Base-by-base conservation (phyloP, 2,797 vertebrate genomes). In the Gymnoscopelus microlampas region DNA sequence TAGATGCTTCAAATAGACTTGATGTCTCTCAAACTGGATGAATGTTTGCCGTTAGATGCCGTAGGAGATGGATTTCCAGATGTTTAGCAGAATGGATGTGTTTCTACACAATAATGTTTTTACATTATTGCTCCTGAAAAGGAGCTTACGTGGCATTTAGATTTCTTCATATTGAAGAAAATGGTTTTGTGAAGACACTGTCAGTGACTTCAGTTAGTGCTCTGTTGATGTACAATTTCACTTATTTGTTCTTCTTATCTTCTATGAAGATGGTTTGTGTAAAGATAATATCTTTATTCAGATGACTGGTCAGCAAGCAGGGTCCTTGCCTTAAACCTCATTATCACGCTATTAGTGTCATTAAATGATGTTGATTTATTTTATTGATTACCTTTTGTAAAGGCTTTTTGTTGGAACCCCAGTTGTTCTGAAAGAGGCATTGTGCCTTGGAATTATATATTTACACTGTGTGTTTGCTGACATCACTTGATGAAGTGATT, bases 101-200 rank as follows among this genome's bases (percentile, higher is more conserved):
- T 44, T 44, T 44, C 39, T 44, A 9, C 39, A 44, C 39, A 6
- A 9, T 44, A 2, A 5, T 26, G 14, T 35, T 59, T 57, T 47
- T 59, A 48, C 60, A 19, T 44, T 64, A 29, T 56, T 73, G 24
- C 63, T 61, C 14, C 56, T 35, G 11, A 70, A 65, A 53, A 66
- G 44, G 49, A 53, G 63, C 19, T 60, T 62, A 61, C 69, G 60
- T 39, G 32, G 29, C 12, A 10, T 65, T 51, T 19, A 26, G 11
- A 13, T 53, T 60, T 70, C 76, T 87, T 86, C 78, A 83, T 51
- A 61, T 71, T 88, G 88, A 82, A 88, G 80, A 68, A 51, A 50
- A 24, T 62, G 29, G 53, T 29, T 55, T 53, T 9, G 57, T 29
- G 49, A 10, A 48, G 19, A 39, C 24, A 15, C 19, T 70, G 23